Conservation (phyloP, 2,113 vertebrate species). For the Indicator maculatus region DNA sequence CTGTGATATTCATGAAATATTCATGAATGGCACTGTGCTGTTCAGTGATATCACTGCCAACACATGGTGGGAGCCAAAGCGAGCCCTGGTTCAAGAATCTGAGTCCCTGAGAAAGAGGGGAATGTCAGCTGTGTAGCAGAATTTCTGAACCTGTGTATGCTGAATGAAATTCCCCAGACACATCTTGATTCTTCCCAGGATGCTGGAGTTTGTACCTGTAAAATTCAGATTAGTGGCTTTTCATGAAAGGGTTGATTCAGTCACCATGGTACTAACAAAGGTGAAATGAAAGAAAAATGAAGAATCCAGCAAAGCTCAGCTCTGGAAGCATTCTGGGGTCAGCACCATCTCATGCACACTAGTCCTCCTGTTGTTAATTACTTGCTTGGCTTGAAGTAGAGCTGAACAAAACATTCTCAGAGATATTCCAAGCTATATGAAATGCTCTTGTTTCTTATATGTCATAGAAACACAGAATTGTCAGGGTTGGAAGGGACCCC, state of each 20-base stretch:
- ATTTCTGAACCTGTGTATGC: not conserved
- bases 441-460: not conserved
- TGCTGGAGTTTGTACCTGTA: not conserved
- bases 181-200: not conserved
- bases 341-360: not conserved
- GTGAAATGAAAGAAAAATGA: not conserved
- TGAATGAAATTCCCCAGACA: not conserved
- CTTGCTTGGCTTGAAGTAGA: not conserved
- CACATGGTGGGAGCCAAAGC: not conserved
- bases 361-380: not conserved
- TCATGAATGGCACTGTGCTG: no score
- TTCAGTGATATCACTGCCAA: not conserved
- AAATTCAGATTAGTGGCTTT: not conserved
- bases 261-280: not conserved
- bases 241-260: not conserved
- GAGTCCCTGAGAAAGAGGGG: not conserved
- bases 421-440: not conserved
- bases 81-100: not conserved
- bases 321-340: not conserved
- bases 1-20: no score
- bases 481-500: no score
- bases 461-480: no score
- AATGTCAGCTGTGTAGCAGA: rapidly evolving
- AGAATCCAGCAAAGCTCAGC: not conserved
- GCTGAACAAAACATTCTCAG: not conserved